Evolutionary conservation across 2,113 vertebrate species (phyloP).

Genomic region (Suricata suricatta): DNA sequence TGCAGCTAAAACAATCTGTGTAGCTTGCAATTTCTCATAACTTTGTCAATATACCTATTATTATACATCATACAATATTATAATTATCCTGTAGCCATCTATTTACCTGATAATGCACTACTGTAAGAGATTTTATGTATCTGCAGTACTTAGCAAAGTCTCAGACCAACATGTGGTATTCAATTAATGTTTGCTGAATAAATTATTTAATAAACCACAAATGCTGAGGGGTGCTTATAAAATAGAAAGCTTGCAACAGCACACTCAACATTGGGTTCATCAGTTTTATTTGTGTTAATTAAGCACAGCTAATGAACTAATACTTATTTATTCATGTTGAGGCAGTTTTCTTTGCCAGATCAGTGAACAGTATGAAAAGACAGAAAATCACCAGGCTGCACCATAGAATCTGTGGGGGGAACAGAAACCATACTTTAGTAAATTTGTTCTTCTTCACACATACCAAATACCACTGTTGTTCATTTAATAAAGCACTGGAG

Average conservation of each 20-base stretch:
- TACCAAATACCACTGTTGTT: neutral
- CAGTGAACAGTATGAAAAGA: conserved; percentile 50
- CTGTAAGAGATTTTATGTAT: neutral
- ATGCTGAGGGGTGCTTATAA: neutral
- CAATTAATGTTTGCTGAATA: neutral
- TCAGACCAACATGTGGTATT: neutral
- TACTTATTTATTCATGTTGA: conserved; percentile 59
- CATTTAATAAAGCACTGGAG: neutral
- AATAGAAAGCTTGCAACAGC: conserved; percentile 2
- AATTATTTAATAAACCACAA: conserved; percentile 56
- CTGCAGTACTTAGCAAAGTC: neutral
- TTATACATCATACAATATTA: neutral
- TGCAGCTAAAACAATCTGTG: neutral
- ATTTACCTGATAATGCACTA: neutral
- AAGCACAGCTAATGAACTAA: conserved; percentile 63
- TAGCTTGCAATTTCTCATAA: neutral
- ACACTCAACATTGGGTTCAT: conserved; percentile 14
- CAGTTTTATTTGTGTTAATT: conserved; percentile 67
- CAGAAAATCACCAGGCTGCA: conserved; percentile 20
- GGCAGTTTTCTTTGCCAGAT: conserved; percentile 56
- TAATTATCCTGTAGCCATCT: neutral
- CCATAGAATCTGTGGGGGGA: neutral
- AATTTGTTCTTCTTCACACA: neutral
- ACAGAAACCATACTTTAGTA: neutral
- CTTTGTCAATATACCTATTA: neutral